These are phyloP conservation scores for Theonella swinhoei DNA, from an alignment of 37 sponge, comb jelly and placozoan genomes.

Conservation along the genomic window DNA sequence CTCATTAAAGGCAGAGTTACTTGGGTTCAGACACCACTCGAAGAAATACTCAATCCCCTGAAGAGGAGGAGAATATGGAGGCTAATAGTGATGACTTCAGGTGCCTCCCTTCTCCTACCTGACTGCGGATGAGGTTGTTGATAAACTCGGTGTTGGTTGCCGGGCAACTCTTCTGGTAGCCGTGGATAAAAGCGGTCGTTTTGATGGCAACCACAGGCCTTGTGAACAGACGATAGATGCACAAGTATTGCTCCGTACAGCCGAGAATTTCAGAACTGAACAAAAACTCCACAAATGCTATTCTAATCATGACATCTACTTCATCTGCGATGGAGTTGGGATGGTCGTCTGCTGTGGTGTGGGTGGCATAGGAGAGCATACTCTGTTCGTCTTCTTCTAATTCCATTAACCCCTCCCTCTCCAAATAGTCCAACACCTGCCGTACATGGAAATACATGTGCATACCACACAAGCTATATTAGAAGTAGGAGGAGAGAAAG, in stretches of 20 bases:
- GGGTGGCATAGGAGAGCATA: neutral
- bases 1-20: slow-evolving; percentile 69
- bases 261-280: slow-evolving; percentile 65
- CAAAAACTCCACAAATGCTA: slow-evolving; percentile 81
- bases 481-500: too few relatives aligned
- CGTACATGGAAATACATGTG: too few relatives aligned
- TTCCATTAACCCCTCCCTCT: neutral
- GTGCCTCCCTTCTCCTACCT: slow-evolving; percentile 67
- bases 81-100: neutral
- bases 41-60: slow-evolving; percentile 79
- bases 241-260: slow-evolving; percentile 35
- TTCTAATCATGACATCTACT: slow-evolving; percentile 68
- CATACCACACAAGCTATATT: too few relatives aligned
- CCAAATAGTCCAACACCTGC: neutral
- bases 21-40: slow-evolving; percentile 72
- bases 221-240: slow-evolving; percentile 75
- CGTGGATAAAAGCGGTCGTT: slow-evolving; percentile 41
- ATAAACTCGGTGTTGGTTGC: slow-evolving; percentile 43
- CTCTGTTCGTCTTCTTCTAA: neutral
- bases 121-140: slow-evolving; percentile 47
- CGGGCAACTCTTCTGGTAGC: slow-evolving; percentile 17
- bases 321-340: slow-evolving; percentile 5
- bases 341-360: neutral
- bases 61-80: neutral
- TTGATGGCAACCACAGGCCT: slow-evolving; percentile 71